These are phyloP conservation scores for Metellina segmentata DNA, from an alignment of 2,888 invertebrate genomes.

Conservation along the genomic window DNA sequence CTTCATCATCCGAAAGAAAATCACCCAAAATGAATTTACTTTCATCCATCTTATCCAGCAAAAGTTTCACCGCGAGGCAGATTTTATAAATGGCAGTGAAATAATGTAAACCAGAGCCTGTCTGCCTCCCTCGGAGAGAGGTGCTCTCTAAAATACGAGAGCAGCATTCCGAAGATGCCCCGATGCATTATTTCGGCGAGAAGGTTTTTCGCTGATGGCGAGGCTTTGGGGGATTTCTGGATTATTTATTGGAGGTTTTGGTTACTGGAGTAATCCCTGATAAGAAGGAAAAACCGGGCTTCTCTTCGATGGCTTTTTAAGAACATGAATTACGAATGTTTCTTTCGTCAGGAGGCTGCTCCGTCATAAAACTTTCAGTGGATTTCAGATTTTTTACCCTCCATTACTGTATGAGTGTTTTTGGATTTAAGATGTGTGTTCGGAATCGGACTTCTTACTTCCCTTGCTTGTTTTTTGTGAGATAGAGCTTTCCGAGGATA, in stretches of 20 bases:
- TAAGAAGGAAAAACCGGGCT: slow-evolving; percentile 30
- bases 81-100: slow-evolving; percentile 14
- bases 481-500: not conserved
- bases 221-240: slow-evolving; percentile 56
- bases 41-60: not conserved
- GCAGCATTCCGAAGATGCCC: slow-evolving; percentile 2
- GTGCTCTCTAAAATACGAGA: slow-evolving; percentile 40
- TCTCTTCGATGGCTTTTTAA: slow-evolving; percentile 32
- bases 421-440: no score
- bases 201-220: slow-evolving; percentile 20
- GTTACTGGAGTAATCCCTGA: slow-evolving; percentile 66
- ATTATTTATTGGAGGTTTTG: slow-evolving; percentile 67
- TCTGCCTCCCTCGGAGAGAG: not conserved
- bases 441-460: no score
- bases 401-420: not conserved
- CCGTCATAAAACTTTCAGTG: slow-evolving; percentile 50
- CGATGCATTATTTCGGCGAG: slow-evolving; percentile 42
- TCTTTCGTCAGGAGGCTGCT: slow-evolving; percentile 29
- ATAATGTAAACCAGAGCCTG: slow-evolving; percentile 59
- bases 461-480: no score
- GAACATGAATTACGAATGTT: slow-evolving; percentile 57
- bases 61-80: slow-evolving; percentile 34
- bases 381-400: slow-evolving; percentile 10
- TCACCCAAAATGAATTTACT: slow-evolving; percentile 2
- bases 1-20: not conserved